Percentiles rank a stretch among this genome's conserved stretches.
Conservation (phyloP, 2,797 vertebrate species). For the Psittacula echo region DNA sequence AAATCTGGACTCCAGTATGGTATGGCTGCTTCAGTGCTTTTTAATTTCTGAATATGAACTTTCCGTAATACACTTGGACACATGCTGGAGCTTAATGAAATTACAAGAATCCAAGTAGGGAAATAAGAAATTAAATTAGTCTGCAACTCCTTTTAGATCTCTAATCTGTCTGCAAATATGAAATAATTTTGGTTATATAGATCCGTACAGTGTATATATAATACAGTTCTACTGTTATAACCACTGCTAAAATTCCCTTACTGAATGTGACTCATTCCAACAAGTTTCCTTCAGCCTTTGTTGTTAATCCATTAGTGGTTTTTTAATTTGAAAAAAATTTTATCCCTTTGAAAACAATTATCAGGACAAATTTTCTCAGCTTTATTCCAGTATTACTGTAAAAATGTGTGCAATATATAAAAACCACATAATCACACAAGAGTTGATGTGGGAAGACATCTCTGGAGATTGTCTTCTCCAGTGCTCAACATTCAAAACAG, state of each 20-base stretch:
- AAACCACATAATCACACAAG: background rate
- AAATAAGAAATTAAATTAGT: background rate
- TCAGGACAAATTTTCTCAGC: background rate
- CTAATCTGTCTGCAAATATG: background rate
- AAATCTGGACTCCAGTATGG: background rate
- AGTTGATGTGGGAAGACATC: background rate
- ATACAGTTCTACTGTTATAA: background rate
- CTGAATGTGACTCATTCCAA: background rate
- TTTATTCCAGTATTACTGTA: background rate
- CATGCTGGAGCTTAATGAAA: background rate
- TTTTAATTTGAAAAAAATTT: background rate
- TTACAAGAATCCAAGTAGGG: background rate
- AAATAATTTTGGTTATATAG: background rate
- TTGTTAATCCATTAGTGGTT: background rate
- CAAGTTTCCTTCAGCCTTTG: background rate
- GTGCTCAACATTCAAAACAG: background rate
- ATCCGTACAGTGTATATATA: background rate
- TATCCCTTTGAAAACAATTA: background rate
- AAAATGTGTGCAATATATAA: background rate
- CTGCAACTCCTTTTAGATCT: background rate
- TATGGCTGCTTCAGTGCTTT: background rate
- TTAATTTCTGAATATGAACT: background rate
- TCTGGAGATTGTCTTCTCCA: background rate
- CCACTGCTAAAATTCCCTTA: background rate
- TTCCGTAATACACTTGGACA: background rate